These are phyloP conservation scores for Montipora efflorescens DNA, from an alignment of 64 coral and sea anemone species.

Conservation along the genomic window DNA sequence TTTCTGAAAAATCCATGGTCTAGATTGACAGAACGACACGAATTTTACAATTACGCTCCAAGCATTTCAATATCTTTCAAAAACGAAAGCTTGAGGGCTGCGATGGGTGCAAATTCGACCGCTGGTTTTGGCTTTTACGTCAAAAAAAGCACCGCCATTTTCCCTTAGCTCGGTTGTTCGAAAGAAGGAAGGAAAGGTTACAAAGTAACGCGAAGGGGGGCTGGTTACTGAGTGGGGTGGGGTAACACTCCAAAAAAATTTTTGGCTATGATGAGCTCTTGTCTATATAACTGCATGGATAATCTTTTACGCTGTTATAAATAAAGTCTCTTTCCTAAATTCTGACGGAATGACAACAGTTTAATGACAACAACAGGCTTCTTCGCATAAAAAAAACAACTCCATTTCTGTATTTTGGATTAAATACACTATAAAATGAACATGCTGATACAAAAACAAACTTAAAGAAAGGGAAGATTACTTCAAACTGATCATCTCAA, in stretches of 20 bases:
- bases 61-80: background rate
- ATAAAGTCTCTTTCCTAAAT: too few relatives aligned
- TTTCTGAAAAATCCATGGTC: slow-evolving; percentile 80
- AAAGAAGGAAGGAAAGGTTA: slow-evolving; percentile 25
- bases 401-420: too few relatives aligned
- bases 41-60: background rate
- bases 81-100: background rate
- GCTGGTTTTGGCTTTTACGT: background rate
- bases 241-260: background rate
- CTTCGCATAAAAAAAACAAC: too few relatives aligned
- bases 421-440: too few relatives aligned
- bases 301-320: too few relatives aligned
- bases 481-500: too few relatives aligned
- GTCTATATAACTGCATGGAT: too few relatives aligned
- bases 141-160: slow-evolving; percentile 24
- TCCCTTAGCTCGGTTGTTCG: slow-evolving; percentile 19
- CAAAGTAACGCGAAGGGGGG: slow-evolving; percentile 5
- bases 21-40: background rate
- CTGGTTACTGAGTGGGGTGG: background rate
- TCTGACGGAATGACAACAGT: too few relatives aligned
- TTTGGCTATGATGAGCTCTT: too few relatives aligned
- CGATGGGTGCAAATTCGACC: background rate
- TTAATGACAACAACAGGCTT: too few relatives aligned
- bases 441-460: too few relatives aligned
- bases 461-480: too few relatives aligned